Percentiles rank a stretch among this genome's conserved stretches.
Evolutionary conservation across 2,888 invertebrate genomes (phyloP).

Genomic region (Trissolcus japonicus): DNA sequence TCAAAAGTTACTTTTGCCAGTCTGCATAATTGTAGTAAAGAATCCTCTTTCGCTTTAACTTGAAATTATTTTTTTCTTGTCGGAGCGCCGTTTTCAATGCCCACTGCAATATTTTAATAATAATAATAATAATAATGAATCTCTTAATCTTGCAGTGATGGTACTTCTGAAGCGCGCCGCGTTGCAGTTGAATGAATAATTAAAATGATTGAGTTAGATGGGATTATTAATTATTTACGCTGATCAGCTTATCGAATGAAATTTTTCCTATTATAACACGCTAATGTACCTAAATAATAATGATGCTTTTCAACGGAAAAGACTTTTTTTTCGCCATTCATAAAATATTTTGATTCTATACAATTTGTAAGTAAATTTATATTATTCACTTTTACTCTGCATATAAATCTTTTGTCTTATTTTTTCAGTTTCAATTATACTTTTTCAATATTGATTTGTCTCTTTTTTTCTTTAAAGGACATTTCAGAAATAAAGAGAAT

Average conservation of each 20-base stretch:
- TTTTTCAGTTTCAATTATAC: too few relatives aligned
- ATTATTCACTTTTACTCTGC: too few relatives aligned
- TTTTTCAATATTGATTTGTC: too few relatives aligned
- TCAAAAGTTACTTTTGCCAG: constrained; percentile 25
- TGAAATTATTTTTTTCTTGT: constrained; percentile 21
- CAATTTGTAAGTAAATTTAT: too few relatives aligned
- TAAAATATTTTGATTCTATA: too few relatives aligned
- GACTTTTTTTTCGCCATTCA: background rate
- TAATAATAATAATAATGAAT: constrained; percentile 26
- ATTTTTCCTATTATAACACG: background rate
- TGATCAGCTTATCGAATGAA: constrained; percentile 1
- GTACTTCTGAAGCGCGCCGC: constrained; percentile 1
- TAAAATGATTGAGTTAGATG: constrained; percentile 15
- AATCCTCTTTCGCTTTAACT: constrained; percentile 28
- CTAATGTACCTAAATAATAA: background rate
- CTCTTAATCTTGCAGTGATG: constrained; percentile 7
- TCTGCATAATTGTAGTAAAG: constrained; percentile 27
- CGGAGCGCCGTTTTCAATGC: constrained; percentile 18
- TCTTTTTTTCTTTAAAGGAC: background rate
- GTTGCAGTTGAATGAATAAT: constrained; percentile 32
- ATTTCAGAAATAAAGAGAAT: background rate
- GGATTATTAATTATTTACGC: constrained; percentile 12
- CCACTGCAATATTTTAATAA: constrained; percentile 24
- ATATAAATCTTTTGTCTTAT: too few relatives aligned
- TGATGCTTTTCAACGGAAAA: background rate